Percentiles rank a stretch among this genome's conserved stretches.
phyloP scores from a whole-genome alignment of 2,113 vertebrate genomes.

The Pao palembangensis region DNA sequence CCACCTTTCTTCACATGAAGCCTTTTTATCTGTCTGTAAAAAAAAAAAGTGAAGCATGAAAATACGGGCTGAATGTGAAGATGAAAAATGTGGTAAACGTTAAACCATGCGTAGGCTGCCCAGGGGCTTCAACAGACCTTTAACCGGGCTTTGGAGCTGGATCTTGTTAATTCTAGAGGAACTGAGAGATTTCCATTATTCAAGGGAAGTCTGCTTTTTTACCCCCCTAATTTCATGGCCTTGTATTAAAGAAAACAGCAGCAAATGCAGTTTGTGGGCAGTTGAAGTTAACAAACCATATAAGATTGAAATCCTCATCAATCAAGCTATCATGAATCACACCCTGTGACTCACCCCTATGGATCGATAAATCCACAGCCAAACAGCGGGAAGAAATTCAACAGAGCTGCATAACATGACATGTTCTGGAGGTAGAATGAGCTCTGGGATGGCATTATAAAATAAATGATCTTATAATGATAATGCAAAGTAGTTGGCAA shows the following conservation, averaged over 20 bases:
- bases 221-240: slow-evolving; percentile 43
- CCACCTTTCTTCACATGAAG: slow-evolving; percentile 3
- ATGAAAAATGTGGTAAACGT: slow-evolving; percentile 48
- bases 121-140: slow-evolving; percentile 55
- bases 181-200: slow-evolving; percentile 64
- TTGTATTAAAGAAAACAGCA: slow-evolving; percentile 73
- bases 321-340: slow-evolving; percentile 77
- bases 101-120: slow-evolving; percentile 51
- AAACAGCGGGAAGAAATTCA: slow-evolving; percentile 45
- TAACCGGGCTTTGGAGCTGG: slow-evolving; percentile 36
- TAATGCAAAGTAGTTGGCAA: slow-evolving; percentile 48
- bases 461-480: slow-evolving; percentile 59
- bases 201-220: slow-evolving; percentile 58
- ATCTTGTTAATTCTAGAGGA: slow-evolving; percentile 65
- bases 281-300: slow-evolving; percentile 74
- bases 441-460: slow-evolving; percentile 48
- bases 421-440: slow-evolving; percentile 66
- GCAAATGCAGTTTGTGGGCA: slow-evolving; percentile 71
- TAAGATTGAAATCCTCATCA: slow-evolving; percentile 77
- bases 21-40: slow-evolving; percentile 23
- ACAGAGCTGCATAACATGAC: slow-evolving; percentile 62
- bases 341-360: slow-evolving; percentile 70
- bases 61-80: slow-evolving; percentile 43
- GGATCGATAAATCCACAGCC: slow-evolving; percentile 75
- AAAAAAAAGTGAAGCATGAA: slow-evolving; percentile 37